phyloP scores from a whole-genome alignment of 2,888 invertebrate genomes.

The Macrosiphum euphorbiae region DNA sequence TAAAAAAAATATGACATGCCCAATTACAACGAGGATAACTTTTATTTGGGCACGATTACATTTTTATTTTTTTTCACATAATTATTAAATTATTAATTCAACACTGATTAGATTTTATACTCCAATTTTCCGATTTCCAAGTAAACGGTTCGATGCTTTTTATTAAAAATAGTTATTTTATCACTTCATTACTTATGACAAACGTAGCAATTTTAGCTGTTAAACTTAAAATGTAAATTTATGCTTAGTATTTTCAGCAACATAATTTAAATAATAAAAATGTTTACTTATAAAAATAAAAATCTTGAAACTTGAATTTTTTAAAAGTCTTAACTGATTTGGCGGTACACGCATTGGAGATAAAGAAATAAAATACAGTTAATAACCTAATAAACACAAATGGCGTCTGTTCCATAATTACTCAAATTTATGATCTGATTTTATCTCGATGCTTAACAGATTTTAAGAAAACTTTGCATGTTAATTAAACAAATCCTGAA shows the following conservation, averaged over 20 bases:
- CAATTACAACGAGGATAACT: neutral
- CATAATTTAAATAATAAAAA: neutral
- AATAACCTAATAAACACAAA: neutral
- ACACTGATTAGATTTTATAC: neutral
- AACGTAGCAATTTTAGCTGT: neutral
- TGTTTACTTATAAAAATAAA: neutral
- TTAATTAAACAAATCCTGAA: constrained; percentile 22
- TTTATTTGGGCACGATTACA: neutral
- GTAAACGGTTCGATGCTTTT: neutral
- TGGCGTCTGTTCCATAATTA: neutral
- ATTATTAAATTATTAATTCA: neutral
- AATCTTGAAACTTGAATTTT: neutral
- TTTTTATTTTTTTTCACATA: neutral
- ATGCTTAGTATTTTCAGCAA: neutral
- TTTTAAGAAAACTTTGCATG: constrained; percentile 27
- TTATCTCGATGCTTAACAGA: neutral
- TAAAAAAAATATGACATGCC: neutral
- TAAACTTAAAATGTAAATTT: neutral
- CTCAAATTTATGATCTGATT: neutral
- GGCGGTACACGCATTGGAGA: neutral
- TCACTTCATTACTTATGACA: neutral
- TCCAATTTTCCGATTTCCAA: neutral
- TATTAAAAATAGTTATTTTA: neutral
- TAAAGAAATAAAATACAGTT: neutral
- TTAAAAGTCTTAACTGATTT: neutral